phyloP scores from a whole-genome alignment of 2,888 invertebrate species.

The Oscheius myriophilus region DNA sequence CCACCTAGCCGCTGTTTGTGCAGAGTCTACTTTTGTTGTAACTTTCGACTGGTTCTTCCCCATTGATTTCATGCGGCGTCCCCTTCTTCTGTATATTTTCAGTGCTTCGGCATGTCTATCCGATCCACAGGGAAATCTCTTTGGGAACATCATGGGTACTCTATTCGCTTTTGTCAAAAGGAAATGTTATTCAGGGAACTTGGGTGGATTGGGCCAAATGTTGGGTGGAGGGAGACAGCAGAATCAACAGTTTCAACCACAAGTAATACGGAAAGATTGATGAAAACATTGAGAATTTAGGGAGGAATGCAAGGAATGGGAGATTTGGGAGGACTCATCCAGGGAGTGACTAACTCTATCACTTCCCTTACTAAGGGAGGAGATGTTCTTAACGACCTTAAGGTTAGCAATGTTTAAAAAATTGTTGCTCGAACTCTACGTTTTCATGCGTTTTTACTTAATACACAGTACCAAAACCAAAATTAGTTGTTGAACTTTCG shows the following conservation, averaged over 20 bases:
- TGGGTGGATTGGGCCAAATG: constrained; percentile 2
- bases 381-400: constrained; percentile 9
- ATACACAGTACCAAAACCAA: too few species aligned
- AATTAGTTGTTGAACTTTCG: too few species aligned
- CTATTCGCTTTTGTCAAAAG: too few species aligned
- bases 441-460: too few species aligned
- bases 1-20: too few species aligned
- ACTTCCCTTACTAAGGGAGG: too few species aligned
- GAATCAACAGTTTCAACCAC: background rate
- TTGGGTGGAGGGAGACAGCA: background rate
- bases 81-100: too few species aligned
- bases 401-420: background rate
- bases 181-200: background rate
- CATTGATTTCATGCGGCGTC: too few species aligned
- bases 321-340: background rate
- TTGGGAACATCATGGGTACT: constrained; percentile 4
- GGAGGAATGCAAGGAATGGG: background rate
- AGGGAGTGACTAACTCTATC: background rate
- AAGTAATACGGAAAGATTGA: background rate
- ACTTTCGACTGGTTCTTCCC: too few species aligned
- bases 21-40: too few species aligned
- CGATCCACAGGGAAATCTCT: constrained; percentile 6
- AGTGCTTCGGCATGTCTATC: too few species aligned
- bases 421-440: too few species aligned
- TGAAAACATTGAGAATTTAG: background rate